Percentiles rank a stretch among this genome's conserved stretches.
Conservation (phyloP, 2,888 invertebrate genomes). For the Drosophila barbarae region DNA sequence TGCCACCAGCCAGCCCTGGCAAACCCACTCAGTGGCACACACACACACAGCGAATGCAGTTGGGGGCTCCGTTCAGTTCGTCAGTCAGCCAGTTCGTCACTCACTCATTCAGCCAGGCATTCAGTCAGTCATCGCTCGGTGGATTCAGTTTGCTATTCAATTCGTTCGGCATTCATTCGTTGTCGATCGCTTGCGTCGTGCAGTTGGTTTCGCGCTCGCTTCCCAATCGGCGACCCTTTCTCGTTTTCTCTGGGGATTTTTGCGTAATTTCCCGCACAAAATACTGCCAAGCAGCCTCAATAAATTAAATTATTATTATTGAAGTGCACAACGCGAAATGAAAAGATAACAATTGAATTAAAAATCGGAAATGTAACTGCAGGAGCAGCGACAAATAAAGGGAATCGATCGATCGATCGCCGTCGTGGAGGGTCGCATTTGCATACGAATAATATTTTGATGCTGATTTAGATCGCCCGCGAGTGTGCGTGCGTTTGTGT, state of each 20-base stretch:
- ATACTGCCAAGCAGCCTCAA: constrained; percentile 9
- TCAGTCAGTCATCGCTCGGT: constrained; percentile 30
- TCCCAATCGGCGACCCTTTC: constrained; percentile 1
- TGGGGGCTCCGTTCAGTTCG: constrained; percentile 24
- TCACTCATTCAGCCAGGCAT: constrained; percentile 17
- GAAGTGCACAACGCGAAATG: constrained; percentile 14
- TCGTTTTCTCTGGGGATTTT: constrained; percentile 27
- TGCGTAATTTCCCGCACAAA: constrained; percentile 39
- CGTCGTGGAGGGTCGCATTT: constrained; percentile 45
- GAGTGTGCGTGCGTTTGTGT: constrained; percentile 30
- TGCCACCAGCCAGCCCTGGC: constrained; percentile 24
- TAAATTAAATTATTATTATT: constrained; percentile 28
- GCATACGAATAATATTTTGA: constrained; percentile 57
- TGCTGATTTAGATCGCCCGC: constrained; percentile 52
- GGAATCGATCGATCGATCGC: constrained; percentile 14
- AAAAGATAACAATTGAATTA: constrained; percentile 27
- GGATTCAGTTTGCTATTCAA: constrained; percentile 36
- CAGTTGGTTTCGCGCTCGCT: constrained; percentile 47
- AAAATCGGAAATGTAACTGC: constrained; percentile 37
- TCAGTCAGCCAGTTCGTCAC: constrained; percentile 17
- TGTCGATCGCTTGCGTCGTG: constrained; percentile 60
- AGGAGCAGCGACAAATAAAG: constrained; percentile 1
- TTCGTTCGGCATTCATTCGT: constrained; percentile 62
- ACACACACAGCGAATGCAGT: constrained; percentile 19
- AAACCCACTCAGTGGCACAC: constrained; percentile 8